Percentiles rank a stretch among this genome's conserved stretches.
Conservation (phyloP, 2,113 vertebrate genomes). For the Tautogolabrus adspersus region DNA sequence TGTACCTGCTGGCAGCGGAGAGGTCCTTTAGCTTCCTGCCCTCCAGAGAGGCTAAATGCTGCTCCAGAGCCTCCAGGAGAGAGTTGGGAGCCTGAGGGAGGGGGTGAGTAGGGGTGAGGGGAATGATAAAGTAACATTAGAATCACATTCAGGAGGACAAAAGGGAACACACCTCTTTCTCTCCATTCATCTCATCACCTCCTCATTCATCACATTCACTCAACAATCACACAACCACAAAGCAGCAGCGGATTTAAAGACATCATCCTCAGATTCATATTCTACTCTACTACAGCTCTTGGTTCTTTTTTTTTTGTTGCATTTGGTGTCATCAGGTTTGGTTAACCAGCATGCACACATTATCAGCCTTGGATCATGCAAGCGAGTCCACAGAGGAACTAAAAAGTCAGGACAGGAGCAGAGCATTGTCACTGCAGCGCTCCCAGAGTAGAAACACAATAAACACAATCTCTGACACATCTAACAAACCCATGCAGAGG, state of each 20-base stretch:
- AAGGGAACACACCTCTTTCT: slow-evolving; percentile 47
- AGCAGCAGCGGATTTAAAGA: slow-evolving; percentile 65
- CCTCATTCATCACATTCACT: slow-evolving; percentile 29
- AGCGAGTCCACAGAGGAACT: slow-evolving; percentile 65
- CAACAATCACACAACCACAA: slow-evolving; percentile 35
- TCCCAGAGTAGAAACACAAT: slow-evolving; percentile 65
- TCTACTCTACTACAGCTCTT: slow-evolving; percentile 54
- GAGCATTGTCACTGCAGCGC: slow-evolving; percentile 60
- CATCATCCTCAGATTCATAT: slow-evolving; percentile 48
- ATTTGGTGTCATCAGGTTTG: slow-evolving; percentile 81
- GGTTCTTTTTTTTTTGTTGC: slow-evolving; percentile 51
- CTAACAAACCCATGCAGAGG: slow-evolving; percentile 78
- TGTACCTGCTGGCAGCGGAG: slow-evolving; percentile 88
- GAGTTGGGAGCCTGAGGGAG: slow-evolving; percentile 89
- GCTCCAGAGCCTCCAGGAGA: slow-evolving; percentile 94
- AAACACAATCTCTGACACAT: slow-evolving; percentile 56
- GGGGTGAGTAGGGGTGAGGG: slow-evolving; percentile 17
- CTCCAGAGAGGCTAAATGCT: slow-evolving; percentile 95
- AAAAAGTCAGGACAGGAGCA: slow-evolving; percentile 58
- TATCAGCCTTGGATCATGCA: slow-evolving; percentile 76
- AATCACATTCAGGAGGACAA: slow-evolving; percentile 27
- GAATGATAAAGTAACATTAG: slow-evolving; percentile 56
- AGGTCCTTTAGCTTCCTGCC: slow-evolving; percentile 92
- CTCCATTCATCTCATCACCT: slow-evolving; percentile 36
- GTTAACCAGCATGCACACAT: slow-evolving; percentile 79